Conservation (phyloP, 2,888 invertebrate species). For the Eupithecia subumbrata region DNA sequence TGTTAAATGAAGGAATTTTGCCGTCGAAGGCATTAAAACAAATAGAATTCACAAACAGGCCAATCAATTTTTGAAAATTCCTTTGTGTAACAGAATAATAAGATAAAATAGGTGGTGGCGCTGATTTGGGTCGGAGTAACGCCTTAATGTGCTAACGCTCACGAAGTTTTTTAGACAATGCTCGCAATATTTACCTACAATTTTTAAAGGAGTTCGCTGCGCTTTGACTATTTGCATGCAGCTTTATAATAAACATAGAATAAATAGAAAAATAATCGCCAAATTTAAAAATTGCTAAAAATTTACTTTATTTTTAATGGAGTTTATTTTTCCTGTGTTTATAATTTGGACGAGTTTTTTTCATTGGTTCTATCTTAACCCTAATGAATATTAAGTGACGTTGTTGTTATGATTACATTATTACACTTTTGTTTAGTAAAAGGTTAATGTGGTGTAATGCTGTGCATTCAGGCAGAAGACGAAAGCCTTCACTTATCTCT, state of each 20-base stretch:
- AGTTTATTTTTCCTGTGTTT: neutral
- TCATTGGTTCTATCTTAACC: conserved; percentile 1
- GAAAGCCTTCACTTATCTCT: neutral
- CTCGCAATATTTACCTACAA: neutral
- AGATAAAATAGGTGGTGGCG: too few species aligned
- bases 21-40: too few species aligned
- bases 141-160: neutral
- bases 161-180: neutral
- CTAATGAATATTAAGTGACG: neutral
- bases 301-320: neutral
- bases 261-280: conserved; percentile 1
- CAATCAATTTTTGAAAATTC: too few species aligned
- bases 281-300: neutral
- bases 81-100: too few species aligned
- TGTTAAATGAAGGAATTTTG: too few species aligned
- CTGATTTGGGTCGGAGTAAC: too few species aligned
- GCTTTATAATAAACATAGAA: neutral
- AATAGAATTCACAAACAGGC: too few species aligned
- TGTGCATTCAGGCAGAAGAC: neutral
- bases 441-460: neutral
- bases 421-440: neutral
- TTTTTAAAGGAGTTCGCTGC: neutral
- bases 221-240: conserved; percentile 9
- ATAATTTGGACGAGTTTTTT: neutral
- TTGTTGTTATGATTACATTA: conserved; percentile 6